Evolutionary conservation across 1,140 invertebrate species (phyloP), one percentile per base, ranked within the genome.

Genomic region (Nylanderia fulva): DNA sequence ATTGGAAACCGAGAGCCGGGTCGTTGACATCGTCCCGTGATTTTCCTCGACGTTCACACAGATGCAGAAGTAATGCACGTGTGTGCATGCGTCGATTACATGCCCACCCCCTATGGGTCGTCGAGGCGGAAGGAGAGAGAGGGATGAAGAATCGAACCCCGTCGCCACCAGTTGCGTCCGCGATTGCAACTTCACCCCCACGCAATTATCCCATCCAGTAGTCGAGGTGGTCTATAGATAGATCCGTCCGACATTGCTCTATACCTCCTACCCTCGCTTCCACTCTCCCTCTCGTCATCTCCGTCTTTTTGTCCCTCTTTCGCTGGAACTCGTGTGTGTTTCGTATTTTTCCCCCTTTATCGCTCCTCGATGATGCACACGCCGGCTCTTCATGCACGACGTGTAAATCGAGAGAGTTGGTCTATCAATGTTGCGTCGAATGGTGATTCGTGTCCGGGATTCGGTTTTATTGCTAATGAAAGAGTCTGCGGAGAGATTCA

Each of bases 11-110:
- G 45, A 61, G 85, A 71, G 83, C 61, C 72, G 52, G 93, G 93
- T 93, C 93, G 90, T 94, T 94, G 93, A 93, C 93, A 93, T 93
- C 91, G 90, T 90, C 86, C 92, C 85, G 93, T 94, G 93, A 94
- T 94, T 94, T 94, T 94, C 93, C 93, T 94, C 87, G 90, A 90
- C 69, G 83, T 86, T 91, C 89, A 91, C 88, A 90, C 84, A 63
- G 87, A 89, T 87, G 90, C 90, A 93, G 90, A n/a, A 21, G 91
- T 92, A 84, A 82, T 82, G 68, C 87, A 85, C 80, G 82, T 85
- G 86, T 89, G 89, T 92, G 90, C 89, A 88, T 77, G 89, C 84
- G 77, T 64, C 77, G 88, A 91, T 92, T 92, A 91, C 91, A 84
- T 61, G 56, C 61, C 80, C 90, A 87, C 71, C 88, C 90, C 76